These are phyloP conservation scores for Cydia pomonella DNA, from an alignment of 1,140 invertebrate species.

Conservation along the genomic window DNA sequence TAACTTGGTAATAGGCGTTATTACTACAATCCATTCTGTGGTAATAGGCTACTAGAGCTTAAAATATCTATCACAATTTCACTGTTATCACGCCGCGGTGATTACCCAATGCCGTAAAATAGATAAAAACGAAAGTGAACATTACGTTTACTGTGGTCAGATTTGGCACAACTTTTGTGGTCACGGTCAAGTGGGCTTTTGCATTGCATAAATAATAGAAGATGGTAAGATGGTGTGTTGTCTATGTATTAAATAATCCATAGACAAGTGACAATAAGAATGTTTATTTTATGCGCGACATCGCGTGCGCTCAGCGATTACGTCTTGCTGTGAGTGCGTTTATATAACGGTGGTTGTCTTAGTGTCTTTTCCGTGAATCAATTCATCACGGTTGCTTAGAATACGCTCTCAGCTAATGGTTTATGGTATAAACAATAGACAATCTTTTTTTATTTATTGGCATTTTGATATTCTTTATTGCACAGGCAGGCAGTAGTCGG, in stretches of 20 bases:
- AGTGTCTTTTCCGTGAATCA: constrained; percentile 14
- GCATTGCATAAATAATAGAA: constrained; percentile 45
- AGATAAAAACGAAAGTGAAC: constrained; percentile 46
- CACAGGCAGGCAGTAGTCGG: not conserved
- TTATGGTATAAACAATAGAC: not conserved
- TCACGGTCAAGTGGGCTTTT: constrained; percentile 61
- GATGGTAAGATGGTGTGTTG: constrained; percentile 30
- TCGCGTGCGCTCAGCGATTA: constrained; percentile 19
- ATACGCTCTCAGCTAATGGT: not conserved
- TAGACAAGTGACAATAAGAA: not conserved
- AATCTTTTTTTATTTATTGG: not conserved
- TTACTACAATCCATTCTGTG: not conserved
- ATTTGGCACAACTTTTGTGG: constrained; percentile 58
- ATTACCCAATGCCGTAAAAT: constrained; percentile 44
- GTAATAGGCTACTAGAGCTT: not conserved
- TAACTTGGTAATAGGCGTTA: constrained; percentile 5
- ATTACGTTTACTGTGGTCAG: constrained; percentile 42
- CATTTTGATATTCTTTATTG: not conserved
- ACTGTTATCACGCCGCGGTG: constrained; percentile 21
- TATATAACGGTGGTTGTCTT: constrained; percentile 25
- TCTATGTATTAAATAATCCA: constrained; percentile 17
- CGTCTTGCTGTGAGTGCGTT: not conserved
- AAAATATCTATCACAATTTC: constrained; percentile 26
- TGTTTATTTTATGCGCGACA: constrained; percentile 18
- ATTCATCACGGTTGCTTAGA: constrained; percentile 14